A percentile compares a stretch with the other conserved stretches of the same genome.
These are phyloP conservation scores for Vultur gryphus DNA, from an alignment of 2,797 vertebrate species.

Conservation along the genomic window DNA sequence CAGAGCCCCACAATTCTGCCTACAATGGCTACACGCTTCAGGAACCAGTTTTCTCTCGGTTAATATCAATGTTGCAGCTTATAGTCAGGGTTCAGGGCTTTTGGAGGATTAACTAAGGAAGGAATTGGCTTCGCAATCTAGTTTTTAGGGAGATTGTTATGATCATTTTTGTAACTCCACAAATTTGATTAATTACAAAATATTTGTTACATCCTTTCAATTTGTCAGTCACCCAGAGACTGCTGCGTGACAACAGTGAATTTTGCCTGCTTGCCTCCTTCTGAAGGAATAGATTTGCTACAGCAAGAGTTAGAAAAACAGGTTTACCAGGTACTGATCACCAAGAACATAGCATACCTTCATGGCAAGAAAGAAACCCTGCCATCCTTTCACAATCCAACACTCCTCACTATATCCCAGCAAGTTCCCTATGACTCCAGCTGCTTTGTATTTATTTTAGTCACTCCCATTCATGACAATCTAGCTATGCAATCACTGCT, in stretches of 20 bases:
- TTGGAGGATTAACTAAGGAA: background rate
- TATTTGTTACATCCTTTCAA: background rate
- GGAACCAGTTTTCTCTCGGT: background rate
- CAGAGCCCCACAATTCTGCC: background rate
- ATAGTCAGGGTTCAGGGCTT: background rate
- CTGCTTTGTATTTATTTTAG: background rate
- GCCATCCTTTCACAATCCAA: background rate
- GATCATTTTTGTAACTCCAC: background rate
- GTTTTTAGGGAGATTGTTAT: background rate
- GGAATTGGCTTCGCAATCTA: background rate
- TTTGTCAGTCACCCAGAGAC: background rate
- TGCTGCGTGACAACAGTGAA: background rate
- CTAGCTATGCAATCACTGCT: background rate
- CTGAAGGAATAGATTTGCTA: background rate
- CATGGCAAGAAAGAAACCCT: rapidly evolving
- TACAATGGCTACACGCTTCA: background rate
- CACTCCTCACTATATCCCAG: background rate
- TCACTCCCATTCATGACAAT: background rate
- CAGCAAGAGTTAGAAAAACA: background rate
- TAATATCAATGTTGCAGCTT: background rate
- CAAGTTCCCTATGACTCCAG: background rate
- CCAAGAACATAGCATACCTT: background rate
- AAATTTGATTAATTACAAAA: background rate
- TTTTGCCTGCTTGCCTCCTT: background rate
- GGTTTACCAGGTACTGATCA: background rate